These are phyloP conservation scores for Oryctolagus cuniculus DNA, from an alignment of 2,113 vertebrate genomes.

Conservation along the genomic window DNA sequence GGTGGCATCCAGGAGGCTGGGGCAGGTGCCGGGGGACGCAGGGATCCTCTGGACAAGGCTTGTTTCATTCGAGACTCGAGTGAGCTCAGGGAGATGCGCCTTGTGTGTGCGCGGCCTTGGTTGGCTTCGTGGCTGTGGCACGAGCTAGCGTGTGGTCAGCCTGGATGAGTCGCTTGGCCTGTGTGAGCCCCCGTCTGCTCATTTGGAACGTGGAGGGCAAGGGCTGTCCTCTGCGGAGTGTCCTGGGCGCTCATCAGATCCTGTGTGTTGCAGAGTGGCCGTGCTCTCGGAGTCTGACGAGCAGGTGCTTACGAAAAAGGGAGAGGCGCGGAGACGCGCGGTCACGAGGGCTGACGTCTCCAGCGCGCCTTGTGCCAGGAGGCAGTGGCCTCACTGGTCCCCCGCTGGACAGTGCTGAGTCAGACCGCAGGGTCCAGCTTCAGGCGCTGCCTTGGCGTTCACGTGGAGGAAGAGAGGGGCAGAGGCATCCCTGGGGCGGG, in stretches of 20 bases:
- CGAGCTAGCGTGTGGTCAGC: neutral
- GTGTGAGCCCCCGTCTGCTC: neutral
- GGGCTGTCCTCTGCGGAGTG: neutral
- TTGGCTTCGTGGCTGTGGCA: neutral
- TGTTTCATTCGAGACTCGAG: neutral
- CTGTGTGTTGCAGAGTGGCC: accelerated
- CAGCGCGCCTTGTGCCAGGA: neutral
- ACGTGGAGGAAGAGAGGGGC: accelerated
- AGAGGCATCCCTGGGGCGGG: neutral
- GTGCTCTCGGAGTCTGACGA: neutral
- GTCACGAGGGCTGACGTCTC: neutral
- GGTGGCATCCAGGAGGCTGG: accelerated
- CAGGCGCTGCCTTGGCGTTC: neutral
- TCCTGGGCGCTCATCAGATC: neutral
- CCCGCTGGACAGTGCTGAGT: accelerated
- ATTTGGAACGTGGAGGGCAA: neutral
- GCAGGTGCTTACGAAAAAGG: neutral
- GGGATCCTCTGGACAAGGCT: neutral
- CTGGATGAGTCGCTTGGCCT: neutral
- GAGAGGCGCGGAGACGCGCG: neutral
- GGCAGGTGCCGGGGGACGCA: accelerated
- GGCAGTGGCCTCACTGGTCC: neutral
- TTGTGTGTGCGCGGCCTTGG: too few species aligned
- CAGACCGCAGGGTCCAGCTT: neutral
- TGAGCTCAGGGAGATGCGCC: accelerated